Evolutionary conservation across 2,888 invertebrate genomes (phyloP).

Genomic region (Plagodis dolabraria): DNA sequence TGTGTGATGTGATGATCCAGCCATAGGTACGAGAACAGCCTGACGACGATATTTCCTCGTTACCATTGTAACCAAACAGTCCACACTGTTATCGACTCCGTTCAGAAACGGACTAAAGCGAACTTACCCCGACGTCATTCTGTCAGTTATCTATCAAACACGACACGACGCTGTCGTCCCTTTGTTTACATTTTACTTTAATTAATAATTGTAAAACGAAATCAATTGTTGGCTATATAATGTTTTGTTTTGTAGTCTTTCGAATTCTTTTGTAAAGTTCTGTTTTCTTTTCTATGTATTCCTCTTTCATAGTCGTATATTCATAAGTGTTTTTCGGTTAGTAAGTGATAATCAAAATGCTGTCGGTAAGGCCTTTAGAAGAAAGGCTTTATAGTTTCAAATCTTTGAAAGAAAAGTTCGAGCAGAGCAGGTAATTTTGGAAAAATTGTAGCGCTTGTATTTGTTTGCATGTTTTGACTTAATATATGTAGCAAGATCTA

Average conservation of each 20-base stretch:
- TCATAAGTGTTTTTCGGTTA: constrained; percentile 9
- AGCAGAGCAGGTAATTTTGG: constrained; percentile 68
- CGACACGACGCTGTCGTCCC: constrained; percentile 25
- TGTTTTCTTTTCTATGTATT: constrained; percentile 1
- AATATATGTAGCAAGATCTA: too few species aligned
- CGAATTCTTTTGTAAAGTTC: neutral
- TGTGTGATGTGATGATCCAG: too few species aligned
- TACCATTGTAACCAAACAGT: constrained; percentile 19
- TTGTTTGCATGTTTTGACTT: constrained; percentile 3
- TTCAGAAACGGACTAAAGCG: constrained; percentile 26
- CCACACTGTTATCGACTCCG: constrained; percentile 33
- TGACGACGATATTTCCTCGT: constrained; percentile 1
- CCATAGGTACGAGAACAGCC: neutral
- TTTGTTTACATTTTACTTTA: constrained; percentile 24
- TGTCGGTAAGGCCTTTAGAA: constrained; percentile 63
- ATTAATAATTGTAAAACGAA: neutral
- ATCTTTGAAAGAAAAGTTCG: constrained; percentile 73
- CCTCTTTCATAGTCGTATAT: neutral
- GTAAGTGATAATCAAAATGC: constrained; percentile 56
- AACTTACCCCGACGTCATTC: constrained; percentile 24
- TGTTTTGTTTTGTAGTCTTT: constrained; percentile 18
- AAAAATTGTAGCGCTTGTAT: too few species aligned
- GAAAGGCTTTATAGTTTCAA: constrained; percentile 73
- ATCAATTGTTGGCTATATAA: constrained; percentile 11
- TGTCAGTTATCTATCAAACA: constrained; percentile 42